Conservation (phyloP, 2,113 vertebrate species). For the Apaloderma vittatum region DNA sequence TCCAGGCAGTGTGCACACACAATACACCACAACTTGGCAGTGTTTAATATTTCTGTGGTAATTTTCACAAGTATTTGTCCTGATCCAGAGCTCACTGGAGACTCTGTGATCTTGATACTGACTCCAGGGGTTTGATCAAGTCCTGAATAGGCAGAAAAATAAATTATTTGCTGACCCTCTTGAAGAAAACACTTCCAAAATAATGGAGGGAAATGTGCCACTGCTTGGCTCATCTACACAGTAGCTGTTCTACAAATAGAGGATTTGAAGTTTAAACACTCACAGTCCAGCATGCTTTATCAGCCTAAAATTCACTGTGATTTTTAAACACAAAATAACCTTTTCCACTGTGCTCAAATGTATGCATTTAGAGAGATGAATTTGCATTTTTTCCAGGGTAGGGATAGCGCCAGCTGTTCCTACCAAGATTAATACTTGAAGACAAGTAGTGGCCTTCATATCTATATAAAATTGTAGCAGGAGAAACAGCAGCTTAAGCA, state of each 20-base stretch:
- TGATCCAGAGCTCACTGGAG: background rate
- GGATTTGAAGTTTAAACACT: background rate
- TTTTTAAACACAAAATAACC: background rate
- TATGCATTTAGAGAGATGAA: background rate
- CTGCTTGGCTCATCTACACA: background rate
- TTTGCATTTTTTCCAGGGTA: background rate
- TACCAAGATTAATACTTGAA: background rate
- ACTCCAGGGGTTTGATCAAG: background rate
- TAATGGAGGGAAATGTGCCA: background rate
- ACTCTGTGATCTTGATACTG: background rate
- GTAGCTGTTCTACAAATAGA: background rate
- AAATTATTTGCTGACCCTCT: background rate
- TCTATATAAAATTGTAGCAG: background rate
- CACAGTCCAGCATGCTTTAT: background rate
- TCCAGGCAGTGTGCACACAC: background rate
- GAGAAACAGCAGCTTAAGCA: background rate
- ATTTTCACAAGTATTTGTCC: background rate
- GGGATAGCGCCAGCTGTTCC: background rate
- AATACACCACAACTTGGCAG: background rate
- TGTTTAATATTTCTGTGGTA: background rate
- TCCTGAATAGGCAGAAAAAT: background rate
- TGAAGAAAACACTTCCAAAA: background rate
- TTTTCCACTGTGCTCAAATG: background rate
- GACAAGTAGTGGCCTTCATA: background rate
- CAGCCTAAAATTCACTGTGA: background rate